phyloP scores from a whole-genome alignment of 1,140 invertebrate genomes.

The Dreissena rostriformis region DNA sequence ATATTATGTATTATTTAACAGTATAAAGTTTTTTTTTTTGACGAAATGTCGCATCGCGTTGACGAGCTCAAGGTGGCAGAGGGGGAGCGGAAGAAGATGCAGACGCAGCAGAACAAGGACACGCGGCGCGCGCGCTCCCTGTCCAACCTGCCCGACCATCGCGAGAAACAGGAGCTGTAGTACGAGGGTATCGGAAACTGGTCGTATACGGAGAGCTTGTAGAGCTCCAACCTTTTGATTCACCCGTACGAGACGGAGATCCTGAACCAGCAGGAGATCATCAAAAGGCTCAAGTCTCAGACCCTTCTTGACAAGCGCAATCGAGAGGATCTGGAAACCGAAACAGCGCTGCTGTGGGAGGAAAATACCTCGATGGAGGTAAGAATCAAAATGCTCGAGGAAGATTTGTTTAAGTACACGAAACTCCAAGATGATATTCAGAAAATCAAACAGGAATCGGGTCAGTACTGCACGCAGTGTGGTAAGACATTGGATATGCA shows the following conservation, averaged over 20 bases:
- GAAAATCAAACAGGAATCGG: conserved; percentile 82
- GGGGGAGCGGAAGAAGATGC: conserved; percentile 61
- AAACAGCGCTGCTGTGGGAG: conserved; percentile 86
- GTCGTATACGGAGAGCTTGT: conserved; percentile 72
- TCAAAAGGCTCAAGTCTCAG: conserved; percentile 87
- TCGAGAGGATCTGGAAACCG: conserved; percentile 89
- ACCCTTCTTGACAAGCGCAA: conserved; percentile 88
- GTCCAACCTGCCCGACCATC: conserved; percentile 69
- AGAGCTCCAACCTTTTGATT: conserved; percentile 68
- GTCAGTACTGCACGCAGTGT: conserved; percentile 64
- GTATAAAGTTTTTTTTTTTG: conserved; percentile 54
- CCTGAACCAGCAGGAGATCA: conserved; percentile 85
- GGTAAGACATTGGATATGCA: conserved; percentile 62
- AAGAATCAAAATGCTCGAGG: conserved; percentile 86
- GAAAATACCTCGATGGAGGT: conserved; percentile 91
- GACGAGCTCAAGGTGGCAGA: conserved; percentile 73
- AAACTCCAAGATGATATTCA: conserved; percentile 91
- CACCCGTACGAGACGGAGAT: conserved; percentile 84
- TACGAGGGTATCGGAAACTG: conserved; percentile 70
- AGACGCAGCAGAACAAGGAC: conserved; percentile 72
- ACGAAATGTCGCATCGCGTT: conserved; percentile 75
- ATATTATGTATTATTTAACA: no score
- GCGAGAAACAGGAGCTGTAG: conserved; percentile 58
- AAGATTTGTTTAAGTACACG: conserved; percentile 90
- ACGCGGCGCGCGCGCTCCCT: conserved; percentile 73